A percentile compares a stretch with the other conserved stretches of the same genome.
phyloP scores from a whole-genome alignment of 2,888 invertebrate species.

The Tricholauxania praeusta region DNA sequence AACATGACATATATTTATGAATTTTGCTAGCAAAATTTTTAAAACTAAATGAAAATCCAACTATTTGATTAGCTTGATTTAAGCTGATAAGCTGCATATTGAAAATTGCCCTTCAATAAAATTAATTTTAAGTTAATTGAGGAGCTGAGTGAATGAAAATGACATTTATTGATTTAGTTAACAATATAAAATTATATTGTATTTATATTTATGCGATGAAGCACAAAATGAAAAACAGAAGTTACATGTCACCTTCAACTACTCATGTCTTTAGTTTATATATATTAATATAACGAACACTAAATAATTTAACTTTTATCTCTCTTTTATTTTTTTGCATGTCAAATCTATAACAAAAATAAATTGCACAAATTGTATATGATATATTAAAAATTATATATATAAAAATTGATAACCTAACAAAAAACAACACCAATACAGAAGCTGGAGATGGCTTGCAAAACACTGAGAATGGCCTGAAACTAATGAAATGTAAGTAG shows the following conservation, averaged over 20 bases:
- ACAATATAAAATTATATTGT: not conserved
- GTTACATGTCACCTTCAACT: not conserved
- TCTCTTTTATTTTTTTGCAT: slow-evolving; percentile 31
- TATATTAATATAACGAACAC: slow-evolving; percentile 1
- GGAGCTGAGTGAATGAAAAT: no score
- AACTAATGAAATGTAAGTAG: slow-evolving; percentile 65
- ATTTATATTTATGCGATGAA: no score
- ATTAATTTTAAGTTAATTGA: no score
- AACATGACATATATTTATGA: no score
- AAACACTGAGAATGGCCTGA: slow-evolving; percentile 56
- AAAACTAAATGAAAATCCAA: no score
- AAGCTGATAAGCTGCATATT: no score
- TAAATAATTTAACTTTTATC: not conserved
- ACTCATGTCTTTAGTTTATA: not conserved
- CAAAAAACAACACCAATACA: slow-evolving; percentile 38
- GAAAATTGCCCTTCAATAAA: no score
- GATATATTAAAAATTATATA: slow-evolving; percentile 41
- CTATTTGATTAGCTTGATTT: no score
- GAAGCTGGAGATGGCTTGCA: slow-evolving; percentile 54
- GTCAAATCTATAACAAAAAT: slow-evolving; percentile 18
- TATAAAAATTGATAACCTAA: slow-evolving; percentile 40
- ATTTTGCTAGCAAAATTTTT: no score
- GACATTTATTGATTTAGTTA: no score
- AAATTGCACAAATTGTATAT: slow-evolving; percentile 29
- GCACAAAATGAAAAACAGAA: not conserved